phyloP scores from a whole-genome alignment of 2,797 vertebrate genomes.

The Micrastur ruficollis region DNA sequence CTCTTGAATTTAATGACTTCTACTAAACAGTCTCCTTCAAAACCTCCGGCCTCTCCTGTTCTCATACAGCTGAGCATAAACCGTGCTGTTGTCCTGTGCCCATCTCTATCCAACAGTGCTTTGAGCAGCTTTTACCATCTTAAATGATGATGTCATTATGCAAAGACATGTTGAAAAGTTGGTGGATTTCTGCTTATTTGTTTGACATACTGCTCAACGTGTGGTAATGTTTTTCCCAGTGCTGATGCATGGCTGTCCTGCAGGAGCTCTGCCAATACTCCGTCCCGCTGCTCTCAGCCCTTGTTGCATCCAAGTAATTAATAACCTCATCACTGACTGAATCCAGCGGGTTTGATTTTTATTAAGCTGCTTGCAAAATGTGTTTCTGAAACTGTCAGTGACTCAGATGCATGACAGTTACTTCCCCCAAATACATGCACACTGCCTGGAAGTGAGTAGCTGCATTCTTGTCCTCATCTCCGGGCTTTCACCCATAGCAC shows the following conservation, averaged over 20 bases:
- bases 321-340: background rate
- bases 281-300: fast-evolving
- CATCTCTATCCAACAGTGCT: background rate
- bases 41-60: background rate
- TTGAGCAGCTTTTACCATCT: background rate
- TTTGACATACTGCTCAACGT: fast-evolving
- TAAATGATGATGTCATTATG: background rate
- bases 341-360: background rate
- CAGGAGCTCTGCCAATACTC: background rate
- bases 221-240: fast-evolving
- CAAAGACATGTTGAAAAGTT: background rate
- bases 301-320: background rate
- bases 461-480: background rate
- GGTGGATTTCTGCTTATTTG: background rate
- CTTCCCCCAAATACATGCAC: background rate
- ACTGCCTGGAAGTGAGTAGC: background rate
- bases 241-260: background rate
- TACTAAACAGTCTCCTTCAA: background rate
- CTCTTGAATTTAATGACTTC: background rate
- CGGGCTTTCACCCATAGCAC: background rate
- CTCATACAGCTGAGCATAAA: background rate
- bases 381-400: background rate
- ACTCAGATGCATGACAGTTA: background rate
- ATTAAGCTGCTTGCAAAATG: background rate
- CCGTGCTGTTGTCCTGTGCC: background rate